Evolutionary conservation across 2,113 vertebrate genomes (phyloP).

Genomic region (Tachysurus vachellii): DNA sequence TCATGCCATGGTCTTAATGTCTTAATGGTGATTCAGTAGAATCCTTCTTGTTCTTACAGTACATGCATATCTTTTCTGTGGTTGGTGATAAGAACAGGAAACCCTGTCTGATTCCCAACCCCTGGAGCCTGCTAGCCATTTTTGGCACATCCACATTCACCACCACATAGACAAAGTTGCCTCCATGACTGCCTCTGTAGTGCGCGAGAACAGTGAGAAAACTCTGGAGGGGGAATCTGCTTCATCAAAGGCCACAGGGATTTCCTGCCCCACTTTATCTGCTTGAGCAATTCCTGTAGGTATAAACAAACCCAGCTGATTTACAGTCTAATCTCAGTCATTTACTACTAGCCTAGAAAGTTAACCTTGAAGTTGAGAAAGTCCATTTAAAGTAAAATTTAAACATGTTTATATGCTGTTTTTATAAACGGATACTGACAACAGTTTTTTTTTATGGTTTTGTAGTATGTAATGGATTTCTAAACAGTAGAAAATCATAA

Average conservation of each 20-base stretch:
- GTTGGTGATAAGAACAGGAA: constrained; percentile 42
- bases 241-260: constrained; percentile 39
- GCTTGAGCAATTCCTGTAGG: constrained; percentile 39
- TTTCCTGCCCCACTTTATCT: constrained; percentile 43
- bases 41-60: constrained; percentile 42
- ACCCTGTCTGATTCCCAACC: constrained; percentile 15
- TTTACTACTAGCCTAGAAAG: constrained; percentile 16
- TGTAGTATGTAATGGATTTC: not conserved
- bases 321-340: constrained; percentile 34
- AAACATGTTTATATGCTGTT: constrained; percentile 25
- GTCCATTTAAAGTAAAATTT: too few species aligned
- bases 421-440: constrained; percentile 6
- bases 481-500: constrained; percentile 2
- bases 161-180: constrained; percentile 35
- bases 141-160: constrained; percentile 43
- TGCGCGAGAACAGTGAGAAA: constrained; percentile 27
- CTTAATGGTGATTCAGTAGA: not conserved
- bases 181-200: constrained; percentile 18
- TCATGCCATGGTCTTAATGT: not conserved
- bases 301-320: constrained; percentile 36
- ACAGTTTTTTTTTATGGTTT: constrained; percentile 17
- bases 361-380: constrained; percentile 11
- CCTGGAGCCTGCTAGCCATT: constrained; percentile 16
- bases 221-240: constrained; percentile 36
- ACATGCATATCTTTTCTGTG: constrained; percentile 36